phyloP scores from a whole-genome alignment of 2,113 vertebrate species.

The Ceratotherium simum region DNA sequence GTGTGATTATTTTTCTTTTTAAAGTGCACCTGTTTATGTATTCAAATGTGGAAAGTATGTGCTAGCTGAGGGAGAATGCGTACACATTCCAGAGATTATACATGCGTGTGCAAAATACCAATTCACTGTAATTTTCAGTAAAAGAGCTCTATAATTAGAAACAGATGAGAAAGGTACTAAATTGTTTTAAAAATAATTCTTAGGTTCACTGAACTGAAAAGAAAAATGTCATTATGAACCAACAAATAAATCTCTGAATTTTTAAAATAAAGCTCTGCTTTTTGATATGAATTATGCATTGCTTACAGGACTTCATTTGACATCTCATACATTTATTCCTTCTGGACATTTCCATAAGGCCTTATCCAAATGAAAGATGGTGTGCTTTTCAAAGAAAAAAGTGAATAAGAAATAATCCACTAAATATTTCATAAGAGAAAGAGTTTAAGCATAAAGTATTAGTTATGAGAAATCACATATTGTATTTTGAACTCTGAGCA shows the following conservation, averaged over 20 bases:
- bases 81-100: neutral
- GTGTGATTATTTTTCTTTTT: neutral
- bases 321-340: constrained; percentile 47
- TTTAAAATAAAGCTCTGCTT: neutral
- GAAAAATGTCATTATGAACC: constrained; percentile 19
- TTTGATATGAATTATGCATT: constrained; percentile 65
- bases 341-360: constrained; percentile 57
- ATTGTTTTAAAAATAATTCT: constrained; percentile 61
- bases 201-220: constrained; percentile 69
- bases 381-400: constrained; percentile 33
- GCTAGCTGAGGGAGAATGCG: neutral
- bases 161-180: constrained; percentile 35
- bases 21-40: neutral
- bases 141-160: constrained; percentile 37
- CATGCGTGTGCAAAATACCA: neutral
- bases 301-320: neutral
- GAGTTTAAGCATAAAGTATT: neutral
- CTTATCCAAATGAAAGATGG: constrained; percentile 32
- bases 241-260: constrained; percentile 40
- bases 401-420: neutral
- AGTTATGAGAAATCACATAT: neutral
- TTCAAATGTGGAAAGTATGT: neutral
- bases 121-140: neutral
- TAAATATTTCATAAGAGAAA: constrained; percentile 51
- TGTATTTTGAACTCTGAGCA: neutral